A percentile compares a stretch with the other conserved stretches of the same genome.
These are phyloP conservation scores for Oopsacas minuta DNA, from an alignment of 37 sponge, comb jelly and placozoan genomes.

Conservation along the genomic window DNA sequence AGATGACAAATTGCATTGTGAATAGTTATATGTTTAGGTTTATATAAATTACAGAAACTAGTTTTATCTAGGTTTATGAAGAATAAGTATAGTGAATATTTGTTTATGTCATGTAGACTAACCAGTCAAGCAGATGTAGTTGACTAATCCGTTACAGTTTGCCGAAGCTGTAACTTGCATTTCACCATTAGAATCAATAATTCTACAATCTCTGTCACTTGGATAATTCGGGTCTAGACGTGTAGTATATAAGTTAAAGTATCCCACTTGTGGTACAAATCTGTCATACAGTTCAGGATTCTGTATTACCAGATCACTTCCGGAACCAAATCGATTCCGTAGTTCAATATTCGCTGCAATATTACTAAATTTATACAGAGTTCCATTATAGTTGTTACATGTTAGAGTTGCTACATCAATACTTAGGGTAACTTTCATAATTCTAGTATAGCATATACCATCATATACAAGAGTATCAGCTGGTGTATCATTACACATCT, in stretches of 20 bases:
- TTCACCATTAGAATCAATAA: neutral
- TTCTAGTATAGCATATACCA: neutral
- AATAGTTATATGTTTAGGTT: no score
- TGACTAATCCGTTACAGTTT: neutral
- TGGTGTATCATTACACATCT: neutral
- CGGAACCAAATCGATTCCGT: neutral
- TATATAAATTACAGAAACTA: no score
- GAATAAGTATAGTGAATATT: no score
- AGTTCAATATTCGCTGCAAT: neutral
- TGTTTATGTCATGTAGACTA: no score
- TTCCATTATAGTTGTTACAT: neutral
- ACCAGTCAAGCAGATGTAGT: neutral
- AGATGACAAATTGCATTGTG: no score
- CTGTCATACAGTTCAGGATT: neutral
- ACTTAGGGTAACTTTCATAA: neutral
- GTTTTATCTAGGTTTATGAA: no score
- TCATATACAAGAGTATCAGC: neutral
- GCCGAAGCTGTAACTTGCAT: neutral
- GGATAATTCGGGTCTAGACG: neutral
- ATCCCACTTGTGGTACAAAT: neutral
- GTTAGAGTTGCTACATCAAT: neutral
- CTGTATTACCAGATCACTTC: neutral
- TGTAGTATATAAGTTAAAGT: neutral
- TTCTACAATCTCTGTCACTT: neutral
- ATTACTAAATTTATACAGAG: neutral